Evolutionary conservation across 2,113 vertebrate genomes (phyloP), one percentile per base, ranked within the genome.

Genomic region (Pelusios castaneus): DNA sequence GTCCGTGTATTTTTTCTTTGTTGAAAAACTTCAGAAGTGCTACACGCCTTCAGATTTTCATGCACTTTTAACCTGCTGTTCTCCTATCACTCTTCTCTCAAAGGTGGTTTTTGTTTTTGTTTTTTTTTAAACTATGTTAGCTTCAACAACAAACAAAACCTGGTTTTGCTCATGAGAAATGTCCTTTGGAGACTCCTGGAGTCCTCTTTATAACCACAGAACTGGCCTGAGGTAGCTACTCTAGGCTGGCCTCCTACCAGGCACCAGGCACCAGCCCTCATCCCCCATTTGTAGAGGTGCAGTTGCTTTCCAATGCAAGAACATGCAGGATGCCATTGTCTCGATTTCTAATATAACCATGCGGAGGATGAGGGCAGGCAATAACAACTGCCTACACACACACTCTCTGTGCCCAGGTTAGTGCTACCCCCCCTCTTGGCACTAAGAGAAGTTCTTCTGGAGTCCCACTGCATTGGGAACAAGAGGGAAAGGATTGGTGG

Each of bases 11-110:
- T 63, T 27, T 67, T 45, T n/a, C 58, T n/a, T 49, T 31, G 56
- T n/a, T 45, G 43, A 49, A 31, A 45, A n/a, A 3, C 31, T 49
- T 34, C 43, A 49, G 31, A 13, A 11, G 12, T 25, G 45, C 31
- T 13, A 2, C 2, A 4, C 8, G 24, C 41, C 70, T n/a, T 16
- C 41, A 47, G 81, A 21, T 31, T 8, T 34, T n/a, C 11, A 12
- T 8, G 19, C 6, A 31, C 56, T 56, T 16, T 7, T 27, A 8
- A 2, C 27, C 1, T 2, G 43, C 22, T n/a, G 1, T 0, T 13
- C 75, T 56, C 25, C 11, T 41, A 5, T 5, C 34, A 13, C 24
- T 43, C 45, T 6, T 75, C 9, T 24, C 7, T 22, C 24, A 7
- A 38, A 11, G 1, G 10, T 75, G 70, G 2, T 7, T 58, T 25